phyloP scores from a whole-genome alignment of 2,797 vertebrate species.

The Parauchenoglanis punctatus region DNA sequence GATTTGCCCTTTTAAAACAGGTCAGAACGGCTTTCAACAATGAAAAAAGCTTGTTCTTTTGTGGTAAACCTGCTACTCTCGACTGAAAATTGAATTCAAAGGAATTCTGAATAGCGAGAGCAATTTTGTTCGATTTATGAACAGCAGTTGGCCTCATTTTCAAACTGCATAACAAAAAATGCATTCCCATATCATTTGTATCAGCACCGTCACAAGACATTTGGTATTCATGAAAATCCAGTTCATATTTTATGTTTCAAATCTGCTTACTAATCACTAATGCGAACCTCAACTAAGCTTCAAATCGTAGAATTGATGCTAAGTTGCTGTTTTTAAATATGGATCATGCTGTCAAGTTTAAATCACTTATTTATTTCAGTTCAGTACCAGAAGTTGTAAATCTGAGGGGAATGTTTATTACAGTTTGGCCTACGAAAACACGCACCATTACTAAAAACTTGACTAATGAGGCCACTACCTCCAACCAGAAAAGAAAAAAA shows the following conservation, averaged over 20 bases:
- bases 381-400: neutral
- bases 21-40: neutral
- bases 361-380: neutral
- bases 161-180: neutral
- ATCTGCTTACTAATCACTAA: too few relatives aligned
- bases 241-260: neutral
- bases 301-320: neutral
- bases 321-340: too few relatives aligned
- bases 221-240: neutral
- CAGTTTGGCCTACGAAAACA: neutral
- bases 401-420: neutral
- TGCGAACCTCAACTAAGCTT: too few relatives aligned
- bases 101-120: neutral
- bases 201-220: neutral
- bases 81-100: neutral
- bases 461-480: neutral
- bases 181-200: neutral
- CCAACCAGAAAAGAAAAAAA: neutral
- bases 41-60: neutral
- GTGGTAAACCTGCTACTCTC: neutral
- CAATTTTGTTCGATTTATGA: neutral
- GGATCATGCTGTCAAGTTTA: too few relatives aligned
- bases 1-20: slow-evolving; percentile 8
- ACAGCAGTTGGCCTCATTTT: neutral
- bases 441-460: neutral